Percentiles rank a stretch among this genome's conserved stretches.
These are phyloP conservation scores for Calameuta idolon DNA, from an alignment of 2,888 invertebrate species.

Conservation along the genomic window DNA sequence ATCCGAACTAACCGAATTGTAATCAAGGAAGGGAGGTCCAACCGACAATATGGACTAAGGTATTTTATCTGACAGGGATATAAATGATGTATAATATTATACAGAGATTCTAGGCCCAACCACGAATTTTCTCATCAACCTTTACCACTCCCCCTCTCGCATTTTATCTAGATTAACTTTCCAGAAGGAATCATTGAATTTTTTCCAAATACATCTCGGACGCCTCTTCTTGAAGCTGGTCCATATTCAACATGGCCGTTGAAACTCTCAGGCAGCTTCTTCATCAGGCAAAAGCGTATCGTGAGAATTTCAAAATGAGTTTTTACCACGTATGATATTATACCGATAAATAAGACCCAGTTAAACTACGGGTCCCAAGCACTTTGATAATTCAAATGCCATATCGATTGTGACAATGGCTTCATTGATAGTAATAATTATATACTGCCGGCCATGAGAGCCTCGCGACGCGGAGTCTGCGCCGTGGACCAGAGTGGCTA, in stretches of 20 bases:
- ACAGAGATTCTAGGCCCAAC: constrained; percentile 14
- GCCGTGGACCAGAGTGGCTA: constrained; percentile 12
- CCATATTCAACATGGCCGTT: background rate
- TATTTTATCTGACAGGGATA: constrained; percentile 21
- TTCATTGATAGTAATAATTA: constrained; percentile 38
- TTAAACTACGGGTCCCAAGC: background rate
- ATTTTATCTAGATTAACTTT: background rate
- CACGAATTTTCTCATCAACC: constrained; percentile 5
- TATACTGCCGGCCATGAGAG: constrained; percentile 25
- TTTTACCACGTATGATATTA: background rate
- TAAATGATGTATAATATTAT: constrained; percentile 27
- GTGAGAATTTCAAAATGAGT: background rate
- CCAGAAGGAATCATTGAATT: background rate
- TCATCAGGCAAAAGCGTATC: background rate
- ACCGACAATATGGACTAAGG: constrained; percentile 17
- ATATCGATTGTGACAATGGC: constrained; percentile 34
- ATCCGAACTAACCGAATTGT: constrained; percentile 11
- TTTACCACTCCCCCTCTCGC: background rate
- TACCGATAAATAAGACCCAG: background rate
- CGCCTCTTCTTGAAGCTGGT: background rate
- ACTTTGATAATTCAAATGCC: constrained; percentile 8
- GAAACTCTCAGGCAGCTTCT: background rate
- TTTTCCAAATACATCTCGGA: background rate
- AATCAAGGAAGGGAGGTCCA: constrained; percentile 17
- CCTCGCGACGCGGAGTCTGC: constrained; percentile 21